Evolutionary conservation across 2,797 vertebrate species (phyloP).

Genomic region (Potorous gilbertii): DNA sequence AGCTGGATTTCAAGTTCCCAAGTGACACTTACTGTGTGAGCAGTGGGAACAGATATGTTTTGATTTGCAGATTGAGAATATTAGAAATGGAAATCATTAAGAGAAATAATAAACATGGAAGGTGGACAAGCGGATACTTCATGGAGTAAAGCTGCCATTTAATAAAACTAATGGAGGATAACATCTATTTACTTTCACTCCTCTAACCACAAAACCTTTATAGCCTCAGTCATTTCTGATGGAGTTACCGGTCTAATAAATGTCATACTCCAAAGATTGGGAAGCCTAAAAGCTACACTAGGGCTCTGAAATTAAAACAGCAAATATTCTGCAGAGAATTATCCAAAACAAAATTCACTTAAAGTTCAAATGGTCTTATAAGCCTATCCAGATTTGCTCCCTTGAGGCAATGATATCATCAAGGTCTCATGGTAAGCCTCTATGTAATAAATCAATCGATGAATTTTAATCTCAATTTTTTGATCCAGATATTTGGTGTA

Average conservation of each 20-base stretch:
- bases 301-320: slow-evolving; percentile 58
- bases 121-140: not conserved
- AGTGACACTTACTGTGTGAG: not conserved
- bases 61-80: slow-evolving; percentile 32
- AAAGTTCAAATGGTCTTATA: slow-evolving; percentile 65
- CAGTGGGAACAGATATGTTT: not conserved
- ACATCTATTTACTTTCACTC: slow-evolving; percentile 26
- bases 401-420: slow-evolving; percentile 67
- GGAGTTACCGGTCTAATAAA: slow-evolving; percentile 63
- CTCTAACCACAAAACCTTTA: slow-evolving; percentile 31
- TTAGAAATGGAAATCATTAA: not conserved
- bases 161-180: slow-evolving; percentile 18
- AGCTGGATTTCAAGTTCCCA: slow-evolving; percentile 9
- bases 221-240: slow-evolving; percentile 50
- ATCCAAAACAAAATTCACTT: slow-evolving; percentile 51
- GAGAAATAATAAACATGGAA: slow-evolving; percentile 4
- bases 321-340: slow-evolving; percentile 46
- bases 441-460: slow-evolving; percentile 65
- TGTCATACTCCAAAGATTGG: slow-evolving; percentile 54
- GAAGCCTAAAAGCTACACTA: slow-evolving; percentile 53
- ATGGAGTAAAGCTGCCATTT: not conserved
- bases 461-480: slow-evolving; percentile 58
- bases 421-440: slow-evolving; percentile 15
- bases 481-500: not conserved
- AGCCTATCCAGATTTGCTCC: slow-evolving; percentile 56